Conservation (phyloP, 1,140 invertebrate species). For the Nomia melanderi region DNA sequence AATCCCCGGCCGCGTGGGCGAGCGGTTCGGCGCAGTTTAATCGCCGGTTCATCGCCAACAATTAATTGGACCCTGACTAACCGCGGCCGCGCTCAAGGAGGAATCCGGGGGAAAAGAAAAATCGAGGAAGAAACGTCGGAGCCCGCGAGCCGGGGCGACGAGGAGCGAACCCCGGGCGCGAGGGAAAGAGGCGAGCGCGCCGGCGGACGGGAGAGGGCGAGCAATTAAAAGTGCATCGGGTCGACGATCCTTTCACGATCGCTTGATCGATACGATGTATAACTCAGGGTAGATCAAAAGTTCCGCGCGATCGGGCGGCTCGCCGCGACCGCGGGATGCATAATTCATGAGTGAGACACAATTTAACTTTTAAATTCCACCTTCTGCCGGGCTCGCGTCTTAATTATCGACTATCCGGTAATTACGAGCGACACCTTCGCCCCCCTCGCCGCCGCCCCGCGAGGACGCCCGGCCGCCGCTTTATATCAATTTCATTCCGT, state of each 20-base stretch:
- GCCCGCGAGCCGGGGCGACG: no score
- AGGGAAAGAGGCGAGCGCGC: neutral
- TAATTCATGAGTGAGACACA: conserved; percentile 68
- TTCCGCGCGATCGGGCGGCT: conserved; percentile 52
- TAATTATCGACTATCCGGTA: conserved; percentile 65
- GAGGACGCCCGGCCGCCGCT: neutral
- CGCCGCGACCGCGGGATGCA: conserved; percentile 44
- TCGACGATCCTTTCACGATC: conserved; percentile 47
- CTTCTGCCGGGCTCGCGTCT: conserved; percentile 37
- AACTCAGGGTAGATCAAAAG: conserved; percentile 53
- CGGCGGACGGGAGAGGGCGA: neutral
- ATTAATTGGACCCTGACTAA: neutral
- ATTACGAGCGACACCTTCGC: conserved; percentile 65
- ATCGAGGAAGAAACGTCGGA: neutral
- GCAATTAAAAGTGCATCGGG: conserved; percentile 57
- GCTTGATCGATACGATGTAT: conserved; percentile 48
- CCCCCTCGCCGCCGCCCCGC: conserved; percentile 18
- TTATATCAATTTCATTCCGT: conserved; percentile 53
- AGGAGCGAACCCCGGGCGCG: neutral
- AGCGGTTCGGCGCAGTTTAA: neutral
- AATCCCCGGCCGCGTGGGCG: neutral
- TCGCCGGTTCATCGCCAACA: neutral
- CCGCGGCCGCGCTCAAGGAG: neutral
- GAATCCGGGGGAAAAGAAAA: no score
- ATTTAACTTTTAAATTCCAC: conserved; percentile 70